Percentiles rank a stretch among this genome's conserved stretches.
These are phyloP conservation scores for Crotophaga sulcirostris DNA, from an alignment of 2,113 vertebrate genomes.

Conservation along the genomic window DNA sequence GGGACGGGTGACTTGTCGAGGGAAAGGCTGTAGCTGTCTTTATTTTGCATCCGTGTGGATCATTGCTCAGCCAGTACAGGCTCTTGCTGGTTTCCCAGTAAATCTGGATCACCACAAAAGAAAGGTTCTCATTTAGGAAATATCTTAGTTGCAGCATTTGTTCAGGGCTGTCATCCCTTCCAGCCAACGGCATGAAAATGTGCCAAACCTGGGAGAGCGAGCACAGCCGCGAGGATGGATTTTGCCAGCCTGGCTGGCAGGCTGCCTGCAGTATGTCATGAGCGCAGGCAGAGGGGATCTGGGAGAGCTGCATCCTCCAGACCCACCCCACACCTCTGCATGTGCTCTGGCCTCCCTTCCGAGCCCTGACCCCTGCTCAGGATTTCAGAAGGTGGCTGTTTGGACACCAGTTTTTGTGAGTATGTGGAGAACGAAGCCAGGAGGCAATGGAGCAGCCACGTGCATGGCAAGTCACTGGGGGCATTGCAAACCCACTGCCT, in stretches of 20 bases:
- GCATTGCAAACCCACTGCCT: background rate
- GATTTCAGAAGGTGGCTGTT: too few species aligned
- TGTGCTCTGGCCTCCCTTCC: background rate
- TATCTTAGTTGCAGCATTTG: background rate
- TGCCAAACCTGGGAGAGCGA: background rate
- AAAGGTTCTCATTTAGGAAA: background rate
- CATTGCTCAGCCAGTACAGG: background rate
- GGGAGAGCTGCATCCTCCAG: accelerated
- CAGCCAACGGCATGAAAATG: background rate
- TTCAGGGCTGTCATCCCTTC: background rate
- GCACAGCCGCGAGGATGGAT: accelerated
- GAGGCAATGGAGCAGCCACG: accelerated
- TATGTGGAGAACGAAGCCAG: accelerated
- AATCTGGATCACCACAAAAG: background rate
- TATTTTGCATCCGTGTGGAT: background rate
- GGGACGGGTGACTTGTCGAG: background rate
- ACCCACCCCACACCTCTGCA: background rate
- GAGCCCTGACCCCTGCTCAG: accelerated
- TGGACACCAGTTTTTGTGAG: accelerated
- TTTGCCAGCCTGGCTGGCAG: background rate
- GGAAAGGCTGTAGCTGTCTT: background rate
- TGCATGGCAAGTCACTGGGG: accelerated
- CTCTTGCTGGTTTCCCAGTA: background rate
- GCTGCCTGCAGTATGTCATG: background rate
- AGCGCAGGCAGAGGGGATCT: background rate